Conservation (phyloP, 2,113 vertebrate genomes). For the Rissa tridactyla region DNA sequence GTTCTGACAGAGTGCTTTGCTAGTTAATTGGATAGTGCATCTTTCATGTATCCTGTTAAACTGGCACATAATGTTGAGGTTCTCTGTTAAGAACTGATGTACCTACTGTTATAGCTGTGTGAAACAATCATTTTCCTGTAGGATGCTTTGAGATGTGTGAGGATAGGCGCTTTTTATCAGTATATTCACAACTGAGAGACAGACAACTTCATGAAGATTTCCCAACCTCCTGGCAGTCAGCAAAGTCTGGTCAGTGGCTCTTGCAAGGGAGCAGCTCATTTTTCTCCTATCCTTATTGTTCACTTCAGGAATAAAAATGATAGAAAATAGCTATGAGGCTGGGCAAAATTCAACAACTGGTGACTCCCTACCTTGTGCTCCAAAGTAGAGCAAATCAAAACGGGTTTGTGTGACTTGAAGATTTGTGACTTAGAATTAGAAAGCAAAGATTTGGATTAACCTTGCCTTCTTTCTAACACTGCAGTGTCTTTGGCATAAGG, state of each 20-base stretch:
- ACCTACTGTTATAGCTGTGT: background rate
- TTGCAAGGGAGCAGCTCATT: background rate
- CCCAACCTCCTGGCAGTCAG: background rate
- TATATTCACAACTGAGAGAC: background rate
- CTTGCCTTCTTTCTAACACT: background rate
- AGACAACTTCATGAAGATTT: background rate
- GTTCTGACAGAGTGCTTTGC: background rate
- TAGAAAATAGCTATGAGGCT: background rate
- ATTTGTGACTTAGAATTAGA: background rate
- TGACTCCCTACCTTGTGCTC: background rate
- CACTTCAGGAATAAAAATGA: background rate
- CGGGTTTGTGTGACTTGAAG: background rate
- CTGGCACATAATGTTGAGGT: background rate
- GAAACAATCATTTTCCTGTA: background rate
- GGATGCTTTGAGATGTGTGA: background rate
- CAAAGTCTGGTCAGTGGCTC: background rate
- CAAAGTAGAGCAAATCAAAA: background rate
- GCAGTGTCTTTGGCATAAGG: background rate
- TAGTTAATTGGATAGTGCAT: background rate
- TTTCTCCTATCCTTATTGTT: background rate
- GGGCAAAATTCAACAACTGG: background rate
- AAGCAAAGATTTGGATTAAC: background rate
- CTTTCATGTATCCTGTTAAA: background rate
- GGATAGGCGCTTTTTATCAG: background rate
- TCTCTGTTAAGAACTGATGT: background rate